Evolutionary conservation across 53 echinoderm and acorn worm species (phyloP), one percentile per base, ranked within the genome.

Genomic region (Pentamera pediparva): DNA sequence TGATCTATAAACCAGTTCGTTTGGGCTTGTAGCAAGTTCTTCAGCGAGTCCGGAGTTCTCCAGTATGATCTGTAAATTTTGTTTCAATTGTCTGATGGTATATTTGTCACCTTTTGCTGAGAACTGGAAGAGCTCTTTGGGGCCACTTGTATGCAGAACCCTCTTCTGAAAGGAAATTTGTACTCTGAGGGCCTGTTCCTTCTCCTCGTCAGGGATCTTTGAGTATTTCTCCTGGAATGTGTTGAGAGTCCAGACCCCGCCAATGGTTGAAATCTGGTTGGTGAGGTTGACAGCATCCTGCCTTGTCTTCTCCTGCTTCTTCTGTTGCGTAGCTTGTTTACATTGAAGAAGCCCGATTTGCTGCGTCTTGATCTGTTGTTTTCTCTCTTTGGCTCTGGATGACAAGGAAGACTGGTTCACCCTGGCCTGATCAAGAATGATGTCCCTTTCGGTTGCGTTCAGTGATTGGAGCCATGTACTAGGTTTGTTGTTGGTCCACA

Each of bases 401-500:
- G 45, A 49, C 5, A 81, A 59, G 7, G 31, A 39, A 15, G 47
- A 25, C 49, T 74, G 59, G 13, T 47, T 49, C 11, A 31, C 21
- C 4, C 81, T 2, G 6, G 74, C 74, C 27, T 38, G 30, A 20
- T 73, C 26, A 17, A 81, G 19, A 34, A 81, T 58, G 35, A 27
- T 5, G 6, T 32, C 48, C 29, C 75, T 74, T 24, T 74, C 62
- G 2, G 38, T 37, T 24, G 49, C 48, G 32, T 79, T 28, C 65
- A 80, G 35, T 2, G 27, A 38, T 24, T 85, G 40, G 40, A 85
- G 62, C 85, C 85, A 84, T 37, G 41, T 18, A 58, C 72, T 71
- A 26, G 85, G 78, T 62, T 79, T 84, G 51, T 79, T 84, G 45
- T 79, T 79, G 0, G 53, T 49, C 85, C 85, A 85, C 18, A 85